Evolutionary conservation across 2,888 invertebrate species (phyloP), one percentile per base, ranked within the genome.

Genomic region (Ophonus ardosiacus): DNA sequence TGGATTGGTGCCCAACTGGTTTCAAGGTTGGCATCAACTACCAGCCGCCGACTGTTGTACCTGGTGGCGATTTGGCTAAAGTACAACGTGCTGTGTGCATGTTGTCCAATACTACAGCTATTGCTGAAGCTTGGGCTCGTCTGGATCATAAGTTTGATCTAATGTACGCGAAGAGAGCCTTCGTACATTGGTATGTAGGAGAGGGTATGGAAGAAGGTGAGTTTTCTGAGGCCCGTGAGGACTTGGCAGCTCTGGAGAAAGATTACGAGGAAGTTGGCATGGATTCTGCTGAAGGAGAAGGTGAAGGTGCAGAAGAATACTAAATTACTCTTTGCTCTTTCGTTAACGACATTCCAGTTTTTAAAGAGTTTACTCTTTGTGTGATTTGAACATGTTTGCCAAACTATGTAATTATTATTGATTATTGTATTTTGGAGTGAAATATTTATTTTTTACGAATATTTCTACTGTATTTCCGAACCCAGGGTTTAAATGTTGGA

Each of bases 181-280:
- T 95, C 88, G 94, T 95, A 61, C 94, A 95, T 89, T 95, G 96
- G 97, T 97, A 95, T 91, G 95, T 95, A 65, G 96, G 95, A 63
- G 96, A 96, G 90, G 96, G 96, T 86, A 96, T 96, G 95, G 95
- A 95, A 88, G 95, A 95, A 90, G 96, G 96, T 0, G 96, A 96
- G 90, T 96, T 96, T 91, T 93, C 95, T 6, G 96, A 96, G 90
- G 96, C 96, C 43, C 92, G 96, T 24, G 96, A 96, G 89, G 96
- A 96, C 91, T 92, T 96, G 86, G 95, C 93, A 85, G 94, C 94
- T 21, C 91, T 95, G 0, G 95, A 95, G 90, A 93, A 94, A 88
- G 95, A 95, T 88, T 95, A 95, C 90, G 94, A 95, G 88, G 95
- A 95, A 89, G 95, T 95, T 31, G 95, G 94, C 86, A 93, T 93